A percentile compares a stretch with the other conserved stretches of the same genome.
Evolutionary conservation across 2,888 invertebrate species (phyloP).

Genomic region (Drosophila hamatofila): DNA sequence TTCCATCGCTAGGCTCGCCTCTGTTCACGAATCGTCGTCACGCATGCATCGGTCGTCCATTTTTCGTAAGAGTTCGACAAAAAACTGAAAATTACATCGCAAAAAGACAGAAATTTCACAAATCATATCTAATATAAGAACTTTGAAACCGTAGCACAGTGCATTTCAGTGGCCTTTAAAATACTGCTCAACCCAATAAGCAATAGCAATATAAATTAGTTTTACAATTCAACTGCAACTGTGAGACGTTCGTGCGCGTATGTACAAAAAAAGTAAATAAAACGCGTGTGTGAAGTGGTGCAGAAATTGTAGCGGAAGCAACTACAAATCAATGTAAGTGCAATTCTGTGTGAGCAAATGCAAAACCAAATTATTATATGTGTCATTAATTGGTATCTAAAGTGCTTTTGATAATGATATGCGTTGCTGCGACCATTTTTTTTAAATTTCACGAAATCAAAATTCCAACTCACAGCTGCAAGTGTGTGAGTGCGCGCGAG

Average conservation of each 20-base stretch:
- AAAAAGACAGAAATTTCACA: slow-evolving; percentile 40
- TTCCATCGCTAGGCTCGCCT: slow-evolving; percentile 35
- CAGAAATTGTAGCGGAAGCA: slow-evolving; percentile 51
- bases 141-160: slow-evolving; percentile 49
- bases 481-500: slow-evolving; percentile 40
- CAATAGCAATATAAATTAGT: slow-evolving; percentile 61
- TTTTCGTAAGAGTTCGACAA: slow-evolving; percentile 69
- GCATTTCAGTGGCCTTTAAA: slow-evolving; percentile 77
- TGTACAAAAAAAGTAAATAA: slow-evolving; percentile 75
- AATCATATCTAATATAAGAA: slow-evolving; percentile 37
- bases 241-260: slow-evolving; percentile 56
- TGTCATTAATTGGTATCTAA: slow-evolving; percentile 40
- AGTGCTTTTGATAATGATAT: slow-evolving; percentile 68
- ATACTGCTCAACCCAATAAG: slow-evolving; percentile 76
- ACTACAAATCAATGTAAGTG: slow-evolving; percentile 67
- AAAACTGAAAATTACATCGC: slow-evolving; percentile 68
- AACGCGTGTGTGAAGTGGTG: slow-evolving; percentile 77
- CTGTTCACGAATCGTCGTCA: slow-evolving; percentile 64
- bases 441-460: slow-evolving; percentile 79
- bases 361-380: slow-evolving; percentile 12
- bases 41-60: slow-evolving; percentile 75
- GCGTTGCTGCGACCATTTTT: slow-evolving; percentile 77
- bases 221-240: slow-evolving; percentile 42
- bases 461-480: slow-evolving; percentile 77
- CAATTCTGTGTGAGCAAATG: slow-evolving; percentile 20